Base-by-base conservation (phyloP, 2,888 invertebrate genomes). In the Drosophila demipolita region DNA sequence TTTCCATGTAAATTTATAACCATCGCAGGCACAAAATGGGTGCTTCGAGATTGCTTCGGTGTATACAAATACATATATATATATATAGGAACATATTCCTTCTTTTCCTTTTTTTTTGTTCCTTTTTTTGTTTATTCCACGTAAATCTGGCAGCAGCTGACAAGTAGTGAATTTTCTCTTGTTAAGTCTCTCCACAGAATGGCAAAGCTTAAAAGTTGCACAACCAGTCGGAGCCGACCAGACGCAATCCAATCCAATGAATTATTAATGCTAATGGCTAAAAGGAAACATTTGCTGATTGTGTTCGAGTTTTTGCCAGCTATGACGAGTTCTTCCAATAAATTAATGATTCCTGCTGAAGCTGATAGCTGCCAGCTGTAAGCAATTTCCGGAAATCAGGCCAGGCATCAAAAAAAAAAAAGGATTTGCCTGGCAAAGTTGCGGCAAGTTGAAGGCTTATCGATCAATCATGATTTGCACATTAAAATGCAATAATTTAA, bases 111-210 rank as follows among this genome's bases (percentile, higher is more conserved):
- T 52, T 32, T n/a, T 20, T n/a, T n/a, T n/a, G n/a, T n/a, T n/a
- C n/a, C n/a, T n/a, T n/a, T 17, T 54, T 29, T 15, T 8, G 3
- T 23, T 3, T 48, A n/a, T 23, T 40, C 42, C 72, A 87, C 85
- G 82, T 74, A 86, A 89, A 89, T 89, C 80, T 85, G 88, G 87
- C 80, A 87, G 75, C 89, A 89, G 89, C 87, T 89, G 87, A 87
- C 83, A 87, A 82, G 78, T 69, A 78, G 77, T 87, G 83, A 83
- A 60, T 66, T 75, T 74, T 69, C 63, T 71, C 87, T 73, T 79
- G 79, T 74, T 73, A 55, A 64, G 70, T 71, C 73, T 48, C 67
- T 74, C 52, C 65, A 67, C 66, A 66, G 64, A 57, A 59, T 68
- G 53, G 70, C 63, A 67, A 58, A 66, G 75, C 84, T 87, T 76